Conservation (phyloP, 2,113 vertebrate species). For the Chlamydotis undulata region DNA sequence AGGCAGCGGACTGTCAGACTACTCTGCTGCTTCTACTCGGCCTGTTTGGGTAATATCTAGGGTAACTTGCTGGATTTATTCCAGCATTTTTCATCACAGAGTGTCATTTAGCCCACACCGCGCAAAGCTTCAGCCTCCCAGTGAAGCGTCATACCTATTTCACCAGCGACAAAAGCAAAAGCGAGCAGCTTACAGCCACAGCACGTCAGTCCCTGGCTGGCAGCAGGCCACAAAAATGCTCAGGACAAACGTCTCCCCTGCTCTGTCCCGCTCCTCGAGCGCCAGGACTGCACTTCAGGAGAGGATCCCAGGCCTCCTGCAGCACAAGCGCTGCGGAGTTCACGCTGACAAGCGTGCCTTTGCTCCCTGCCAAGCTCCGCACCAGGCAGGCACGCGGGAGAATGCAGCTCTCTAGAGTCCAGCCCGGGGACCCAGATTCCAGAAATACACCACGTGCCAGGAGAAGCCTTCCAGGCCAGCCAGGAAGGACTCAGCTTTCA, state of each 20-base stretch:
- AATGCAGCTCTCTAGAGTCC: neutral
- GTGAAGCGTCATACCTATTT: neutral
- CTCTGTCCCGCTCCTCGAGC: neutral
- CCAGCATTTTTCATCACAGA: neutral
- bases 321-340: neutral
- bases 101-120: neutral
- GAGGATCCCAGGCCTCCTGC: neutral
- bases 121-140: neutral
- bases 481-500: conserved; percentile 4
- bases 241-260: neutral
- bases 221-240: neutral
- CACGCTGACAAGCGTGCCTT: accelerated
- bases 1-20: neutral
- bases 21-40: neutral
- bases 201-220: neutral
- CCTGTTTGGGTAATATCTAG: neutral
- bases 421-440: neutral
- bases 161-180: neutral
- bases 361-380: neutral
- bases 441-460: neutral
- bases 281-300: neutral
- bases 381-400: neutral
- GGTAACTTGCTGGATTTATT: neutral
- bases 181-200: neutral
- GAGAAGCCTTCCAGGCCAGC: neutral